A percentile compares a stretch with the other conserved stretches of the same genome.
Evolutionary conservation across 2,797 vertebrate genomes (phyloP).

Genomic region (Phataginus tricuspis): DNA sequence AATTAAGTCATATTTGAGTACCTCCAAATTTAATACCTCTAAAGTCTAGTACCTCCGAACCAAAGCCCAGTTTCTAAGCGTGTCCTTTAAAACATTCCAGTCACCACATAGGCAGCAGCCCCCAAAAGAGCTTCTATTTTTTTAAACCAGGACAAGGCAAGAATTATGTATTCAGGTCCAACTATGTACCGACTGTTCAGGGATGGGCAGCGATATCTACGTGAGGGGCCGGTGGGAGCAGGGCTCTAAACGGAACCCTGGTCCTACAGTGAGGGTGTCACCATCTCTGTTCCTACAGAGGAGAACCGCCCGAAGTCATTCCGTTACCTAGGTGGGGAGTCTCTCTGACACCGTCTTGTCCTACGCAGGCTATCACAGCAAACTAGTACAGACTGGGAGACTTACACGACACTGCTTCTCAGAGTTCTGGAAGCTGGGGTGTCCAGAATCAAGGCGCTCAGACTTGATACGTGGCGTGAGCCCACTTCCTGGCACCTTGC

Average conservation of each 20-base stretch:
- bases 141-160: background rate
- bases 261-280: background rate
- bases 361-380: background rate
- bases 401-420: background rate
- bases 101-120: background rate
- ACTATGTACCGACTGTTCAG: background rate
- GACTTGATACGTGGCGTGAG: rapidly evolving
- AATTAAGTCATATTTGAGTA: background rate
- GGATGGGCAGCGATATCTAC: too few relatives aligned
- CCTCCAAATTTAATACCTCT: background rate
- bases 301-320: background rate
- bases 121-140: background rate
- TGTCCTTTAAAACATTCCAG: background rate
- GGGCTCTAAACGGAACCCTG: background rate
- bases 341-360: background rate
- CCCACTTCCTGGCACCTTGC: background rate
- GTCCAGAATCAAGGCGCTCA: background rate
- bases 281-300: background rate
- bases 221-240: too few relatives aligned
- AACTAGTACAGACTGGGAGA: background rate
- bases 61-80: background rate
- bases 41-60: background rate
- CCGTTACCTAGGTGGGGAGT: background rate
- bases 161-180: background rate
- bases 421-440: background rate